Evolutionary conservation across 2,888 invertebrate species (phyloP), one percentile per base, ranked within the genome.

Genomic region (Andrena fulva): DNA sequence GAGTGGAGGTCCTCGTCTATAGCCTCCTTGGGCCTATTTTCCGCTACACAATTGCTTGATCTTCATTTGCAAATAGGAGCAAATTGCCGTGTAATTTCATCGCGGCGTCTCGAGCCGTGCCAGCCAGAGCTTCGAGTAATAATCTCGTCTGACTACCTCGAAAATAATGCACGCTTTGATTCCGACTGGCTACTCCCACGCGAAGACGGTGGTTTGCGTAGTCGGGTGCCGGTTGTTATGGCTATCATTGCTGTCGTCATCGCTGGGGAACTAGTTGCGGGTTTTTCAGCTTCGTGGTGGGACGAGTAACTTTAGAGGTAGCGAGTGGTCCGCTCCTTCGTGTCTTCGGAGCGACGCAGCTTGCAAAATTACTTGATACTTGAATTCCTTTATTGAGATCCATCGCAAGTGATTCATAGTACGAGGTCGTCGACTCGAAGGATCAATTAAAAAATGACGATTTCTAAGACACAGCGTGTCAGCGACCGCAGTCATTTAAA

Each of bases 121-220:
- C 24, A 33, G 29, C 27, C 48, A 68, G 8, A 48, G 31, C n/a
- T 50, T 31, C 50, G 54, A 62, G 48, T 42, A 62, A 67, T 12
- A 72, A 50, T 72, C 63, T 42, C 29, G 48, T 50, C 50, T 20
- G 29, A 59, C 29, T 52, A n/a, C n/a, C 31, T 64, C n/a, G 24
- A 54, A 50, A 62, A 66, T 73, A 69, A 63, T 68, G 68, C 42
- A n/a, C 31, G 56, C 50, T 50, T 64, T 12, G 69, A 63, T 69
- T 27, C 48, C 16, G 42, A 5, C 12, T 7, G 24, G 35, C 29
- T 60, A 56, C 72, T 68, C 68, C 56, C 62, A 68, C 50, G 63
- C 4, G 42, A 29, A 29, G 16, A 29, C 33, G n/a, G 29, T 5
- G 48, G 7, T 50, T 29, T 52, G 33, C 42, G 52, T 35, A 10